A percentile compares a stretch with the other conserved stretches of the same genome.
These are phyloP conservation scores for Lucifuga dentata DNA, from an alignment of 2,113 vertebrate genomes.

Conservation along the genomic window DNA sequence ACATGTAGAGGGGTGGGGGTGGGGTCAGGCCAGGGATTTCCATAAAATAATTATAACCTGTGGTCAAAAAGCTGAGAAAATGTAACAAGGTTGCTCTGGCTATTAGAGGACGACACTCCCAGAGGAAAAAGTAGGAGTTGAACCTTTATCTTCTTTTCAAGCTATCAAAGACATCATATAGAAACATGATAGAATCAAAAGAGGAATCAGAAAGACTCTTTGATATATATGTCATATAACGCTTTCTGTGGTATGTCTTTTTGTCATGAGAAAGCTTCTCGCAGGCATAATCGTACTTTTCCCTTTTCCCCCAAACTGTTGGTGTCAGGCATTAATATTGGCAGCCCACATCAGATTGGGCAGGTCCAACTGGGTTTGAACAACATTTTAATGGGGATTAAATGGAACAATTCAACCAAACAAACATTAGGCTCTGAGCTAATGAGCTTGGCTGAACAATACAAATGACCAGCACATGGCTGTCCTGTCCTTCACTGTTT, in stretches of 20 bases:
- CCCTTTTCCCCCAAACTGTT: constrained; percentile 5
- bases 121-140: constrained; percentile 11
- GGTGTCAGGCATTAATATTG: constrained; percentile 34
- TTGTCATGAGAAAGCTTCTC: constrained; percentile 49
- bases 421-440: constrained; percentile 60
- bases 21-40: constrained; percentile 18
- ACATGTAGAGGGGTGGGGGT: constrained; percentile 13
- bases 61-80: constrained; percentile 48
- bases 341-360: constrained; percentile 18
- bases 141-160: constrained; percentile 29
- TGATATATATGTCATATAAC: constrained; percentile 46
- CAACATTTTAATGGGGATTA: constrained; percentile 62
- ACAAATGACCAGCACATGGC: constrained; percentile 43
- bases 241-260: constrained; percentile 46
- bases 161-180: constrained; percentile 46
- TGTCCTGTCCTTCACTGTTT: not conserved
- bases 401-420: constrained; percentile 61
- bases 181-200: constrained; percentile 50
- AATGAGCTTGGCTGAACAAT: constrained; percentile 55
- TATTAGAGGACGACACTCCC: constrained; percentile 44
- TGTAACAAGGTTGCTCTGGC: constrained; percentile 45
- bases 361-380: constrained; percentile 38
- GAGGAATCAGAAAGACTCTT: constrained; percentile 50
- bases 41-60: constrained; percentile 60
- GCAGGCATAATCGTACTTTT: constrained; percentile 8